Evolutionary conservation across 2,113 vertebrate species (phyloP), one percentile per base, ranked within the genome.

Genomic region (Phrynosoma platyrhinos): DNA sequence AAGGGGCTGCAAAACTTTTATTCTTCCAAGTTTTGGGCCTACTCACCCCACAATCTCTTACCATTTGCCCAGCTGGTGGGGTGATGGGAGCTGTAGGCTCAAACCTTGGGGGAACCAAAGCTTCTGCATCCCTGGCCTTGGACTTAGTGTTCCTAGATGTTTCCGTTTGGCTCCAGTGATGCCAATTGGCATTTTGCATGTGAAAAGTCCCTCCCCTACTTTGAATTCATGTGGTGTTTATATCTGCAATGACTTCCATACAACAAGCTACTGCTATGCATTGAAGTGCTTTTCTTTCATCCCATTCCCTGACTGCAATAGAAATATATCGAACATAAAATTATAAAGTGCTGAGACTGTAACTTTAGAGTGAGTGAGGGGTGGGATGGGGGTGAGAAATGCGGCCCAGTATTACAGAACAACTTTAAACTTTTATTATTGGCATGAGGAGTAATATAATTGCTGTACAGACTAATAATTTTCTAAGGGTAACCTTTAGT

Each of bases 291-390:
- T 95, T 94, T 86, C 95, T 92, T 91, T 90, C 1, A 23, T 94
- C 92, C 92, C 88, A 92, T 91, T 94, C 93, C 92, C 92, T 93
- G 94, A 92, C 90, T 92, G 88, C 94, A 90, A 92, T 90, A 89
- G 87, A 89, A 90, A 91, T 89, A 82, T 92, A 94, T 94, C 95
- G 94, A 93, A 94, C 91, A 92, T 92, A 94, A 93, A 96, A 95
- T 92, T 47, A 94, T 91, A 93, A 95, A 93, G 89, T 91, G 93
- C 85, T 87, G 88, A 92, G 91, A 90, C 87, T 4, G 40, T 88
- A 76, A 72, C 74, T 58, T n/a, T 42, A 10, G 4, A 47, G 85
- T 90, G 89, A 90, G 36, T 64, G 55, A 62, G 9, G 21, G 16
- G 25, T 52, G 62, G 71, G 18, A n/a, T 21, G 9, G 64, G 14